Conservation (phyloP, 2,888 invertebrate genomes). For the Minunthozetes semirufus region DNA sequence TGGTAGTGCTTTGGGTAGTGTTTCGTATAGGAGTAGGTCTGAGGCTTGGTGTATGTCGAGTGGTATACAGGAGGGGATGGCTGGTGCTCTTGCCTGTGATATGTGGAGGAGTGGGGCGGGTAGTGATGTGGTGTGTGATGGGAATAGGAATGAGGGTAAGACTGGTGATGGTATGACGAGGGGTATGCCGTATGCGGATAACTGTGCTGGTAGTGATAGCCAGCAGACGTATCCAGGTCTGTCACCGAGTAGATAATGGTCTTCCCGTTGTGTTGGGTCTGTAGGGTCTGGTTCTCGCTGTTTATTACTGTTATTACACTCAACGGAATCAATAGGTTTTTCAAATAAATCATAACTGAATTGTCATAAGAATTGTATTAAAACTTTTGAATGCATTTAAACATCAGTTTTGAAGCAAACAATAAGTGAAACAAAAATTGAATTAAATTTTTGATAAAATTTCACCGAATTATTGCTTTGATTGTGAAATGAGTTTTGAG, state of each 20-base stretch:
- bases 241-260: not conserved
- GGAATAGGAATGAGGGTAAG: no score
- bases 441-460: not conserved
- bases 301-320: conserved; percentile 2
- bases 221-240: conserved; percentile 9
- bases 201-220: conserved; percentile 5
- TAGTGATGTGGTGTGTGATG: not conserved
- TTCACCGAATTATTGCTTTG: not conserved
- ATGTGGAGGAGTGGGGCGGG: not conserved
- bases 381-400: not conserved
- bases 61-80: no score
- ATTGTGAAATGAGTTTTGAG: not conserved
- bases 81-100: no score
- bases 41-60: not conserved
- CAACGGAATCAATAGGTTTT: not conserved
- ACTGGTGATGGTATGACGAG: not conserved
- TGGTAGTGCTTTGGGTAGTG: not conserved
- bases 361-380: not conserved
- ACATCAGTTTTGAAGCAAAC: not conserved
- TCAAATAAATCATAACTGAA: conserved; percentile 5
- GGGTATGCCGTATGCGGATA: not conserved
- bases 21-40: not conserved
- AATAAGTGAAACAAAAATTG: not conserved
- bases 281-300: not conserved
- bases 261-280: not conserved